Evolutionary conservation across 2,113 vertebrate genomes (phyloP), one percentile per base, ranked within the genome.

Genomic region (Poecilia latipinna): DNA sequence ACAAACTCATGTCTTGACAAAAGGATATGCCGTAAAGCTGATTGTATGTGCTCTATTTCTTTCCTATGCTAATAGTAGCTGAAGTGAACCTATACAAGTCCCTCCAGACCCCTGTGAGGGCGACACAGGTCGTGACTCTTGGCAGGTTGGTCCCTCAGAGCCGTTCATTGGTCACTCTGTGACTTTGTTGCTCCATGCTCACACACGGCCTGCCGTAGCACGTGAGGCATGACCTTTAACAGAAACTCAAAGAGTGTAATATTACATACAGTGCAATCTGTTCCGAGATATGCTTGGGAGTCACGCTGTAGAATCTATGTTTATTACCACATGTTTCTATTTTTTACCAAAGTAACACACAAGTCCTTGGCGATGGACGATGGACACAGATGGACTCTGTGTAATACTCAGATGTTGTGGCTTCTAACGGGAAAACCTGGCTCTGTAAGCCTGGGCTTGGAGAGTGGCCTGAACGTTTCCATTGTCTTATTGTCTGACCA

Each of bases 401-500:
- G 44, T 17, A 48, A 48, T 65, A 68, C 78, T 17, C 35, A 74
- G 78, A 80, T 70, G 4, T n/a, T 65, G 33, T 26, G 65, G 83
- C 71, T 75, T 65, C 68, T 3, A 84, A 85, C 74, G 80, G 24
- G 10, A 57, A 57, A 57, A 68, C 65, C 82, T 80, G 74, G 60
- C 71, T 70, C 79, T 84, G 83, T 29, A 82, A 82, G 75, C 74
- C 1, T 17, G 65, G 73, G 80, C 75, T 67, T 79, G 61, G 68
- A 87, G 71, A 75, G 70, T 74, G 69, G 80, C 72, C 78, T 88
- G 83, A 70, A 78, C 83, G 73, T 91, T 90, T 91, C 82, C 80
- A 86, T 85, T 91, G 86, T 88, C 70, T 77, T 69, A 82, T 91
- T 90, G 89, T 90, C 67, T 87, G 78, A 87, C 86, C 83, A 74